A percentile compares a stretch with the other conserved stretches of the same genome.
Evolutionary conservation across 2,113 vertebrate species (phyloP).

Genomic region (Phalacrocorax pelagicus): DNA sequence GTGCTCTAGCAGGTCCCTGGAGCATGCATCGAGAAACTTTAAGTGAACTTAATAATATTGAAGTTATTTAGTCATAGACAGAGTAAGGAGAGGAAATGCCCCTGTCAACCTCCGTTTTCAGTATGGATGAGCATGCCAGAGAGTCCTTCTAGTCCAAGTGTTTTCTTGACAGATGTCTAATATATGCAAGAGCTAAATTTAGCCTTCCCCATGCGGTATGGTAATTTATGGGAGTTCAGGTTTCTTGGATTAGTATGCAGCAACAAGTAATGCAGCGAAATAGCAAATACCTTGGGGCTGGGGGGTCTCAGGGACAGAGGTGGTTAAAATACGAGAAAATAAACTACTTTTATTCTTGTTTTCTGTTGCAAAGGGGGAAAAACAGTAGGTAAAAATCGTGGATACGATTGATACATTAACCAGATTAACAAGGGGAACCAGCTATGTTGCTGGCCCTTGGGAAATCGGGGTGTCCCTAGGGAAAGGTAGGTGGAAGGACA

Average conservation of each 20-base stretch:
- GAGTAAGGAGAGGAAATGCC: conserved; percentile 15
- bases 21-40: not conserved
- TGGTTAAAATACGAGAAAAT: not conserved
- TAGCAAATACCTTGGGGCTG: not conserved
- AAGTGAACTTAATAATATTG: not conserved
- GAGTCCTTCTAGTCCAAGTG: conserved; percentile 28
- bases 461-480: not conserved
- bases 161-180: conserved; percentile 47
- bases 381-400: not conserved
- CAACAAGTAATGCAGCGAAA: not conserved
- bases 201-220: not conserved
- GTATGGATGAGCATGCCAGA: not conserved
- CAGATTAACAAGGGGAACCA: not conserved
- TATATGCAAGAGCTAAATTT: conserved; percentile 27
- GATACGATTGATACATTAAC: rapidly evolving
- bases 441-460: not conserved
- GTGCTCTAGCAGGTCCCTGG: not conserved
- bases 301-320: not conserved
- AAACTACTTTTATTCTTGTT: not conserved
- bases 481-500: not conserved
- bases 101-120: not conserved
- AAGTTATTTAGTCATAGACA: not conserved
- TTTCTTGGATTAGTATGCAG: not conserved
- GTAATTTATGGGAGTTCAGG: not conserved
- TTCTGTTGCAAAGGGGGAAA: not conserved